Conservation (phyloP, 1,140 invertebrate genomes). For the Drosophila guanche region DNA sequence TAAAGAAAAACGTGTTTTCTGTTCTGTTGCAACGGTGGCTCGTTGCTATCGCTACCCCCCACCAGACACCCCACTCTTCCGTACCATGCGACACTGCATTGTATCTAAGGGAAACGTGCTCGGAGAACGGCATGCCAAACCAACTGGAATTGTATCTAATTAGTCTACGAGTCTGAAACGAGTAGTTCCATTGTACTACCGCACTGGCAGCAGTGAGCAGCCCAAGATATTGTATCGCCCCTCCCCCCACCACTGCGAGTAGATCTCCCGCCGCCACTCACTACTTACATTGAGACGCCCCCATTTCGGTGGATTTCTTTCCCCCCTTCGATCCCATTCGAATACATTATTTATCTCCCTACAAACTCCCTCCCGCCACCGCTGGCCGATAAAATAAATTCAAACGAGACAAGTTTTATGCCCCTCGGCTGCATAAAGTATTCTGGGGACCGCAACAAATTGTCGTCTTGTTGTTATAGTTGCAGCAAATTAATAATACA, state of each 20-base stretch:
- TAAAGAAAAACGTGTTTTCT: conserved; percentile 77
- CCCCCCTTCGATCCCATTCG: conserved; percentile 1
- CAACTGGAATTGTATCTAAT: conserved; percentile 81
- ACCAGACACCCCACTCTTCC: not conserved
- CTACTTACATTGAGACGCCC: conserved; percentile 56
- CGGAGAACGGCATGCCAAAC: conserved; percentile 68
- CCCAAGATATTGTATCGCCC: conserved; percentile 9
- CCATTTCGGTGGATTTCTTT: conserved; percentile 21
- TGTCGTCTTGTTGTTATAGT: conserved; percentile 54
- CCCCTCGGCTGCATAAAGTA: conserved; percentile 57
- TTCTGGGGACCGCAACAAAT: conserved; percentile 38
- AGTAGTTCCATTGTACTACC: too few species aligned
- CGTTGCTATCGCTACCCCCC: conserved; percentile 57
- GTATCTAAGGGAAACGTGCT: conserved; percentile 67
- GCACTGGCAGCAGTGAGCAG: not conserved
- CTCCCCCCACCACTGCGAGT: conserved; percentile 7
- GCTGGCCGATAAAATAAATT: conserved; percentile 63
- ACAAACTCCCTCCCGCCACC: conserved; percentile 31
- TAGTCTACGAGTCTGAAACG: conserved; percentile 66
- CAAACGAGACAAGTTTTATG: conserved; percentile 60
- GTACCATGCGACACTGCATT: conserved; percentile 1
- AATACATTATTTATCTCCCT: conserved; percentile 48
- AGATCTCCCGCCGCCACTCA: conserved; percentile 21
- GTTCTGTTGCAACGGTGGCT: conserved; percentile 67
- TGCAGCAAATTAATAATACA: conserved; percentile 42